A percentile compares a stretch with the other conserved stretches of the same genome.
Conservation (phyloP, 2,797 vertebrate species). For the Paramormyrops hopkinsi region DNA sequence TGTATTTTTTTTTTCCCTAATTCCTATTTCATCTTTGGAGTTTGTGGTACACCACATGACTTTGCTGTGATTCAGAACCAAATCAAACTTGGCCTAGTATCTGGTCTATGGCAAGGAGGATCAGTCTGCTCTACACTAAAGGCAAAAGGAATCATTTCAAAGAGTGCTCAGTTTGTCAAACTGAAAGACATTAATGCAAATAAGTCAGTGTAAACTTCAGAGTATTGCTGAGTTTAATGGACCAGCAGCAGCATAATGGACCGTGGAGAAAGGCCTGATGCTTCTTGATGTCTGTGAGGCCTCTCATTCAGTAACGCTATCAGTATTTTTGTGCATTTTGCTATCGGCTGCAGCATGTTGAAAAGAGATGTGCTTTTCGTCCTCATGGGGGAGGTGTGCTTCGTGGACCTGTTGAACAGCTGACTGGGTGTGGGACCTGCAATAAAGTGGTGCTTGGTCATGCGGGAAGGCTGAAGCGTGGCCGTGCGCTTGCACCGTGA, state of each 20-base stretch:
- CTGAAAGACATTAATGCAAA: neutral
- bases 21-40: neutral
- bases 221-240: neutral
- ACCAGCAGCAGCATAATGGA: neutral
- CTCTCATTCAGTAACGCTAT: neutral
- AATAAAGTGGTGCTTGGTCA: conserved; percentile 2
- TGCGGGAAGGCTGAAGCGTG: neutral
- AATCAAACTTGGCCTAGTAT: neutral
- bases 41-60: neutral
- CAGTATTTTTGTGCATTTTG: neutral
- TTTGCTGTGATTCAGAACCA: conserved; percentile 9
- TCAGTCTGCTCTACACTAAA: neutral
- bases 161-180: neutral
- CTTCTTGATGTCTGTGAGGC: neutral
- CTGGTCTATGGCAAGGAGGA: neutral
- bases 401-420: neutral
- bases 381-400: neutral
- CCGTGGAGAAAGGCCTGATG: neutral
- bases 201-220: neutral
- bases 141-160: neutral
- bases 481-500: conserved; percentile 24
- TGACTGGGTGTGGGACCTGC: neutral
- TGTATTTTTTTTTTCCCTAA: neutral
- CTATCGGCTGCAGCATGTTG: neutral
- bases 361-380: neutral